Evolutionary conservation across 2,888 invertebrate species (phyloP), one percentile per base, ranked within the genome.

Genomic region (Aromia moschata): DNA sequence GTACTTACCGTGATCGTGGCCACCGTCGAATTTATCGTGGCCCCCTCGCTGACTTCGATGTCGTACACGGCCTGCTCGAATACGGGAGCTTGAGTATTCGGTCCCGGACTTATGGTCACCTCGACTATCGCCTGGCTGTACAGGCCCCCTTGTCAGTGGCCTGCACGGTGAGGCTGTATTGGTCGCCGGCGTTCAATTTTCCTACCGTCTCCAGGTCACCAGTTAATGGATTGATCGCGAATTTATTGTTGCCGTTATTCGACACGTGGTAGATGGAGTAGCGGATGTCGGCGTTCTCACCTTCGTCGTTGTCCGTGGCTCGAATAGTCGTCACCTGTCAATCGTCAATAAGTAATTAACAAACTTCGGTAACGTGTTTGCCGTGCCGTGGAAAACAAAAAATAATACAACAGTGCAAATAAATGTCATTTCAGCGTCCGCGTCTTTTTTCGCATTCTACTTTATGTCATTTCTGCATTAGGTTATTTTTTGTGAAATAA

Each of bases 221-320:
- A 10, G 89, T 90, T 70, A 84, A 85, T 46, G 91, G 87, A 75
- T 95, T 89, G 71, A 96, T 93, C 71, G 86, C 86, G 78, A 96
- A 95, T 80, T 93, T 94, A 72, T 90, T 90, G 61, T 89, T 85
- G 1, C 94, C 95, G 79, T 94, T 94, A 80, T 94, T 95, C 61
- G 94, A 94, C 5, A 95, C 92, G 82, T 95, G 94, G 78, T 92
- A 92, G 65, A 96, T 92, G 70, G 90, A 90, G 82, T 93, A 96
- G 33, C 87, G 86, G 60, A 94, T 85, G 53, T 87, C 86, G 14
- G 94, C 93, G 80, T 94, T 94, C 74, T 90, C 88, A 58, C 92
- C 94, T 76, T 89, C 89, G 79, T 95, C 95, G 74, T 92, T 91
- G 79, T 95, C 95, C 7, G 88, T 87, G 0, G 94, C 95, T 73